A percentile compares a stretch with the other conserved stretches of the same genome.
Evolutionary conservation across 2,888 invertebrate species (phyloP).

Genomic region (Eupithecia subfuscata): DNA sequence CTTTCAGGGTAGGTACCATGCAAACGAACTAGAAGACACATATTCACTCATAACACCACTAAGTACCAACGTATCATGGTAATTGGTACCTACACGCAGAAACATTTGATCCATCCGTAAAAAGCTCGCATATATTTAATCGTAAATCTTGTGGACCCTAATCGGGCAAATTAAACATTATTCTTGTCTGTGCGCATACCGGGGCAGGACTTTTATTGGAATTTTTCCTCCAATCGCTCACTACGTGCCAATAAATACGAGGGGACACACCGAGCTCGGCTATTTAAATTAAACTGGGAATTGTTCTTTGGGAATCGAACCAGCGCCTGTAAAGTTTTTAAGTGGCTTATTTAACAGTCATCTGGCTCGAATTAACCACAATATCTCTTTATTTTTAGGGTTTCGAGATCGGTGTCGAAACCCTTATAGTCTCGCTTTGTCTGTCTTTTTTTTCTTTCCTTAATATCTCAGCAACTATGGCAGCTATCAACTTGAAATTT

Average conservation of each 20-base stretch:
- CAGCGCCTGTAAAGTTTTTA: neutral
- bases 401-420: no score
- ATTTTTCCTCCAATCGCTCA: constrained; percentile 76
- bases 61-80: no score
- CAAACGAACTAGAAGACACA: no score
- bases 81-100: neutral
- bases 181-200: constrained; percentile 76
- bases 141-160: constrained; percentile 69
- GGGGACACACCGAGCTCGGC: constrained; percentile 37
- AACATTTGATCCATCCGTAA: neutral
- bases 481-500: no score
- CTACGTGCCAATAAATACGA: constrained; percentile 82
- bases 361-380: neutral
- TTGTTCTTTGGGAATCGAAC: neutral
- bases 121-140: constrained; percentile 42
- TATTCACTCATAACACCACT: no score
- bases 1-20: no score
- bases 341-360: neutral
- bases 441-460: no score
- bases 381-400: neutral
- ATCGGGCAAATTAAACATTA: constrained; percentile 81
- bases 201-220: constrained; percentile 78
- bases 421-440: no score
- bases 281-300: constrained; percentile 13
- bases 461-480: no score